Percentiles rank a stretch among this genome's conserved stretches.
phyloP scores from a whole-genome alignment of 2,797 vertebrate species.

The Novumbra hubbsi region DNA sequence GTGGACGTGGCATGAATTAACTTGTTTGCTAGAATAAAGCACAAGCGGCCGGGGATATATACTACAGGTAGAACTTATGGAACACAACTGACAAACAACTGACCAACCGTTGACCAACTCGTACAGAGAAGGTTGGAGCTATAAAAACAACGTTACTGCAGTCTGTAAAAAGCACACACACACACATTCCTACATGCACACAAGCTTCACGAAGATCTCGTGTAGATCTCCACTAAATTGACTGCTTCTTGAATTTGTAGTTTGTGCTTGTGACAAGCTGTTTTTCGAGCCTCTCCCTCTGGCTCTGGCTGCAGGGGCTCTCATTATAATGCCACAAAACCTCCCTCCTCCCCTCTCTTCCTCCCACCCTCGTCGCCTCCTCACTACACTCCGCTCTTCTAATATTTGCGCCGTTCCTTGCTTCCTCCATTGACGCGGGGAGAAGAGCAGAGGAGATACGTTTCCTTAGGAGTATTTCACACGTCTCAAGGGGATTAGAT shows the following conservation, averaged over 20 bases:
- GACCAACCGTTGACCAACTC: no score
- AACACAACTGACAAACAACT: no score
- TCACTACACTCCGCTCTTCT: neutral
- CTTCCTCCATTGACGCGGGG: neutral
- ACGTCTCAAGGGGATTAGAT: neutral
- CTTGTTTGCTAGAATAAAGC: no score
- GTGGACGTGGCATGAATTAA: no score
- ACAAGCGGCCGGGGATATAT: no score
- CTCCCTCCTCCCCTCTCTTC: neutral
- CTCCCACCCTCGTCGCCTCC: neutral
- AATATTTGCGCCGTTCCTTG: neutral
- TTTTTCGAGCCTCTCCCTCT: conserved; percentile 26
- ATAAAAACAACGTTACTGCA: no score
- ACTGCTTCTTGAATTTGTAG: conserved; percentile 43
- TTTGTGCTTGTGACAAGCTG: conserved; percentile 37
- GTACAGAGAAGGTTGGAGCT: no score
- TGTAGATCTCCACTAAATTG: conserved; percentile 29
- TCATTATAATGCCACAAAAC: conserved; percentile 13
- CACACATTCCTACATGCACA: neutral
- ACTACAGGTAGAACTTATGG: no score
- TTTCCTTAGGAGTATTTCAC: neutral
- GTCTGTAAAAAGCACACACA: neutral
- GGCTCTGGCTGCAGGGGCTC: conserved; percentile 34
- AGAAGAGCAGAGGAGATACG: neutral
- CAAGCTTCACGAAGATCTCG: conserved; percentile 12